phyloP scores from a whole-genome alignment of 2,888 invertebrate species.

The Andrena flavipes region DNA sequence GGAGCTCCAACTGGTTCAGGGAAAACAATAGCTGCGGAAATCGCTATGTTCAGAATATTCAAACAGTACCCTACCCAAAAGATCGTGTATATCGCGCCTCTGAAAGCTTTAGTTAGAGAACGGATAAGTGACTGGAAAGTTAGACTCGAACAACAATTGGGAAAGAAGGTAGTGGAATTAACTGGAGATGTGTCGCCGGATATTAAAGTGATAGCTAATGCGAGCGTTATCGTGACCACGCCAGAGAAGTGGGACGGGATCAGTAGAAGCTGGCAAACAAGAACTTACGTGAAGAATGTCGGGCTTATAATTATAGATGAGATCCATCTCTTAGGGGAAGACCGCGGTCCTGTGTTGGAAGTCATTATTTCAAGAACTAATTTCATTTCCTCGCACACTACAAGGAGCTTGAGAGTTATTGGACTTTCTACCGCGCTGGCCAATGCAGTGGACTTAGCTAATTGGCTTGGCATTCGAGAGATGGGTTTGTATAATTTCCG shows the following conservation, averaged over 20 bases:
- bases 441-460: constrained; percentile 98
- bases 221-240: constrained; percentile 98
- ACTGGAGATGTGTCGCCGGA: constrained; percentile 97
- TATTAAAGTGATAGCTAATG: constrained; percentile 91
- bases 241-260: constrained; percentile 99
- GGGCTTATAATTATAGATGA: constrained; percentile 98
- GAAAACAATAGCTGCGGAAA: constrained; percentile 99
- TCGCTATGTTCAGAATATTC: constrained; percentile 97
- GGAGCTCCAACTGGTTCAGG: constrained; percentile 99
- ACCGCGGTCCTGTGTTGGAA: constrained; percentile 95
- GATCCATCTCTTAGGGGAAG: constrained; percentile 97
- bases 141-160: constrained; percentile 90
- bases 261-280: constrained; percentile 98
- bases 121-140: constrained; percentile 97
- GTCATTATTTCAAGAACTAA: constrained; percentile 99
- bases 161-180: constrained; percentile 96
- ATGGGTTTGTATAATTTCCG: constrained; percentile 99
- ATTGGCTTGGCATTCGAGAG: constrained; percentile 95
- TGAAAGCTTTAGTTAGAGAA: constrained; percentile 99
- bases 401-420: constrained; percentile 93
- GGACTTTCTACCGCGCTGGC: constrained; percentile 99
- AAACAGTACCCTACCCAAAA: constrained; percentile 92
- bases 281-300: constrained; percentile 96
- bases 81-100: constrained; percentile 98
- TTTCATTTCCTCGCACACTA: constrained; percentile 96